These are phyloP conservation scores for Neelides sp. DNA, from an alignment of 1,140 invertebrate genomes.

Conservation along the genomic window DNA sequence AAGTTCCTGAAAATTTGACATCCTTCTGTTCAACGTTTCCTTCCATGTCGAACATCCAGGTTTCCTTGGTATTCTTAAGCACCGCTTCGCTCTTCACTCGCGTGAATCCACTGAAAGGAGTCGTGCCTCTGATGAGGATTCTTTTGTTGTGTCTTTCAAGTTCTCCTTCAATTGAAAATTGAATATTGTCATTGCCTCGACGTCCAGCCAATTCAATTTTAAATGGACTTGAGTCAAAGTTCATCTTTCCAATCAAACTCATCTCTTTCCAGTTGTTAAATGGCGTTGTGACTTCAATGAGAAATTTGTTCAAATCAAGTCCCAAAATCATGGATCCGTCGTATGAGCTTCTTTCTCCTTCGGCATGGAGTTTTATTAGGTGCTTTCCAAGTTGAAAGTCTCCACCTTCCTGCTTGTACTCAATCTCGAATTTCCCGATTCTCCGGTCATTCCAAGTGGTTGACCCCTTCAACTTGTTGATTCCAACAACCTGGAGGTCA, in stretches of 20 bases:
- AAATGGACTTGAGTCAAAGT: constrained; percentile 1
- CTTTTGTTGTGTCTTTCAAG: background rate
- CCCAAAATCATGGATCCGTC: background rate
- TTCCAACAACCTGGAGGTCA: background rate
- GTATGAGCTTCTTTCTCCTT: background rate
- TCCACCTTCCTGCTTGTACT: constrained; percentile 5
- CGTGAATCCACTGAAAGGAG: no score
- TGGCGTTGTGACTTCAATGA: constrained; percentile 13
- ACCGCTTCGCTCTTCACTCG: no score
- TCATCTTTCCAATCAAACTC: constrained; percentile 4
- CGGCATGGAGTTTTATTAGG: constrained; percentile 3
- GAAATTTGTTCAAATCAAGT: constrained; percentile 10
- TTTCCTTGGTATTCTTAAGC: no score
- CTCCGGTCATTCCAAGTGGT: background rate
- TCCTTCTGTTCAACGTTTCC: no score
- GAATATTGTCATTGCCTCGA: no score
- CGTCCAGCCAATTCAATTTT: no score
- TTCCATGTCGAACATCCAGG: no score
- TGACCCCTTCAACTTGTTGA: background rate
- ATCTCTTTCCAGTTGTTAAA: constrained; percentile 16
- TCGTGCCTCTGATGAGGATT: background rate
- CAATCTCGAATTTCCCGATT: constrained; percentile 2
- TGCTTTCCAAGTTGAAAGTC: constrained; percentile 20
- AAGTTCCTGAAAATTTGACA: no score
- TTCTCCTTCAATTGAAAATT: background rate